These are phyloP conservation scores for Catocala fraxini DNA, from an alignment of 2,888 invertebrate species.

Conservation along the genomic window DNA sequence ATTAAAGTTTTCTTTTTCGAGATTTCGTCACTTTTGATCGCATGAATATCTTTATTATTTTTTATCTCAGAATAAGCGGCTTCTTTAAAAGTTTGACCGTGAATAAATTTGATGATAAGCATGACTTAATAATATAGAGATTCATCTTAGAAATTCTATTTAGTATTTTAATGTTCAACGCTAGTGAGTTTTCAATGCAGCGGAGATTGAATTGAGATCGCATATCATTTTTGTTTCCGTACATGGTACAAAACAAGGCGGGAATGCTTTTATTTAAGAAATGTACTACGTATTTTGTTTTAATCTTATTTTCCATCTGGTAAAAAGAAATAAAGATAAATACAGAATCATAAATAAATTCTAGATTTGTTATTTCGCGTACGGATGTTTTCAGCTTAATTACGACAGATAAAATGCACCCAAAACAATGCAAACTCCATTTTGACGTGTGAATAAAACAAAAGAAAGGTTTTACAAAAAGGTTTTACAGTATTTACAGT, in stretches of 20 bases:
- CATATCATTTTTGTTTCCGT: slow-evolving; percentile 6
- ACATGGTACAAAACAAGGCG: background rate
- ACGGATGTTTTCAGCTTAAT: slow-evolving; percentile 9
- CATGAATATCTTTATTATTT: slow-evolving; percentile 80
- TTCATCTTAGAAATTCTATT: slow-evolving; percentile 40
- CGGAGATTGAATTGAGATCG: slow-evolving; percentile 16
- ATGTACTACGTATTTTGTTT: background rate
- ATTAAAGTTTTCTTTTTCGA: slow-evolving; percentile 80
- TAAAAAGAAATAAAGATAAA: background rate
- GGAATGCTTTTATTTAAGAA: background rate
- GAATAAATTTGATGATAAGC: slow-evolving; percentile 67
- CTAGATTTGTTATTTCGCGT: background rate
- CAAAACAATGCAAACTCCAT: slow-evolving; percentile 4
- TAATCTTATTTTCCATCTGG: background rate
- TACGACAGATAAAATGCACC: slow-evolving; percentile 5
- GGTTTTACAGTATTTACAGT: slow-evolving; percentile 47
- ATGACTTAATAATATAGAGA: slow-evolving; percentile 39
- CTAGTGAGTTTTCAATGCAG: slow-evolving; percentile 3
- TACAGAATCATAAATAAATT: slow-evolving; percentile 5
- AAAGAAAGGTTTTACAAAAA: slow-evolving; percentile 34
- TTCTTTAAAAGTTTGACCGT: slow-evolving; percentile 69
- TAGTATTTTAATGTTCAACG: slow-evolving; percentile 32
- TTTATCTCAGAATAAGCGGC: slow-evolving; percentile 69
- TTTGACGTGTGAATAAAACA: slow-evolving; percentile 9
- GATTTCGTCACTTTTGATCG: slow-evolving; percentile 78